Evolutionary conservation across 2,113 vertebrate genomes (phyloP), one percentile per base, ranked within the genome.

Genomic region (Trematomus loennbergii): DNA sequence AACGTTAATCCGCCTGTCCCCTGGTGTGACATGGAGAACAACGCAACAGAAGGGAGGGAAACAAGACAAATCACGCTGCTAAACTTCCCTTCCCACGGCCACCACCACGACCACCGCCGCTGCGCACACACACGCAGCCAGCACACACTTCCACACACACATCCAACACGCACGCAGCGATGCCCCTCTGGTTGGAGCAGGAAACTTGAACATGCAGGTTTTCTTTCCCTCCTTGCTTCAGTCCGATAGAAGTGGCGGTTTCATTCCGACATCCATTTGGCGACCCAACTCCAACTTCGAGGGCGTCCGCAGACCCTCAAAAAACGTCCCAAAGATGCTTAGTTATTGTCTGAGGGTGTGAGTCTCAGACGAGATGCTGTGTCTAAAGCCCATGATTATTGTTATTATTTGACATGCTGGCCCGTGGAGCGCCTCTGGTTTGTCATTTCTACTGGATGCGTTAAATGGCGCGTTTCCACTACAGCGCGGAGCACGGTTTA

Each of bases 261-360:
- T 88, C 84, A 85, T 54, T 85, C 86, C 86, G 89, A 92, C 86
- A 89, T 93, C 92, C 92, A 92, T 93, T 85, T 57, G 78, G 63
- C 59, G 76, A 57, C 70, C 12, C 13, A 48, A 45, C 50, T 58
- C 83, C 72, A 67, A 80, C 63, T 74, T 72, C 60, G 62, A 69
- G 13, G 16, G 72, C 61, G 72, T 62, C 72, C 77, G 48, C 61
- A 15, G 57, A 66, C 40, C 52, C 5, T n/a, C 65, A 8, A 33
- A 59, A 29, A 62, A 22, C 1, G 60, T 15, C n/a, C 59, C 75
- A 2, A 7, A 46, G 43, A 11, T 12, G 22, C 15, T 62, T 22
- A 68, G 66, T 72, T 67, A 81, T 70, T 62, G 65, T 61, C 45
- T 63, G 9, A 3, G 48, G 72, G 48, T 75, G 58, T 13, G 43